Base-by-base conservation (phyloP, 35 echinoderm and acorn worm genomes). In the Amphiura filiformis region DNA sequence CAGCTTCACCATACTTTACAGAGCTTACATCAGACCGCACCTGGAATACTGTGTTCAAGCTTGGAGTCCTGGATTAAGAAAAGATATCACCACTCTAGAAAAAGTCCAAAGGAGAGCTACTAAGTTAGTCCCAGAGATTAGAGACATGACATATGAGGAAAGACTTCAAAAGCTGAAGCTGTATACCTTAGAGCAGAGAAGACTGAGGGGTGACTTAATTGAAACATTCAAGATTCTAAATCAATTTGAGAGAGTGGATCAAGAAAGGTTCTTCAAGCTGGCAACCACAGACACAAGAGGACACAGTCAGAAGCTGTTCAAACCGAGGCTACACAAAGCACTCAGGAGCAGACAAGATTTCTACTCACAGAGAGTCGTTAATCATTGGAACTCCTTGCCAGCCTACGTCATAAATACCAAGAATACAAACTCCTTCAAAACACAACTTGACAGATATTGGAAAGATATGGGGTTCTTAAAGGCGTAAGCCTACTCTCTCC, bases 31-130 rank as follows among this genome's bases (percentile, higher is more conserved):
- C 2, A 78, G 86, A 80, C 86, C 86, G 31, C 76, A 88, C 82
- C 35, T 91, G 38, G 89, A 90, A 90, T 85, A 90, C 82, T 83
- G 42, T 88, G 47, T 80, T 80, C 85, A 87, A 87, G 65, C 65
- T 18, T 79, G 39, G 86, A 39, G 34, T 18, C 75, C 86, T 18
- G 17, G 22, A n/a, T 13, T 88, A 31, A 86, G 36, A 56, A 84
- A 35, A 81, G 23, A 81, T n/a, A 26, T 35, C 26, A n/a, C 13
- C 13, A 35, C 23, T 38, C 28, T 40, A 38, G 78, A 80, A n/a
- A 88, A 80, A 80, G 76, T 80, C 9, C 86, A 88, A 88, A 88
- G 77, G 22, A 22, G 89, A 49, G 89, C 81, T 17, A 90, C 81
- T 11, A 84, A 90, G 34, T 35, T 84, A 90, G 34, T 35, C 77